Percentiles rank a stretch among this genome's conserved stretches.
Evolutionary conservation across 2,888 invertebrate species (phyloP).

Genomic region (Drosophila atroscutellata): DNA sequence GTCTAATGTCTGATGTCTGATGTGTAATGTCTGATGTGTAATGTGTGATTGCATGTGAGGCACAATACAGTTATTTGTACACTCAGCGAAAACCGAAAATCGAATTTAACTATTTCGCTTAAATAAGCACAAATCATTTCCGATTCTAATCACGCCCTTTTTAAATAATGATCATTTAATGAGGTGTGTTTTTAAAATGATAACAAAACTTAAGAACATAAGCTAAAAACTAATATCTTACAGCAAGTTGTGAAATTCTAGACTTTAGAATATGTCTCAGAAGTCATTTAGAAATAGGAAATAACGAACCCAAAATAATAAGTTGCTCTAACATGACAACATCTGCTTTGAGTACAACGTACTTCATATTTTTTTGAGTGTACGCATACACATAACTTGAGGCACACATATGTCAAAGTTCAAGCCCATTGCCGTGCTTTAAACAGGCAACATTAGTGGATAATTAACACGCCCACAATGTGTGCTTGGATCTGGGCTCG

Average conservation of each 20-base stretch:
- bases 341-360: not conserved
- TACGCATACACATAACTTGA: not conserved
- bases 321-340: not conserved
- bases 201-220: not conserved
- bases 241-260: not conserved
- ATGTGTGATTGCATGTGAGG: constrained; percentile 3
- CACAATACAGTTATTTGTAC: constrained; percentile 19
- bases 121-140: not conserved
- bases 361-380: not conserved
- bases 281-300: not conserved
- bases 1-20: not conserved
- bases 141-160: not conserved
- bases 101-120: not conserved
- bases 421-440: constrained; percentile 47
- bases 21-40: constrained; percentile 22
- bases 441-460: constrained; percentile 73
- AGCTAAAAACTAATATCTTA: not conserved
- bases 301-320: not conserved
- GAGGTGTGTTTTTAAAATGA: not conserved
- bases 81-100: not conserved
- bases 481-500: constrained; percentile 19
- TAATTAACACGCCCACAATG: constrained; percentile 79
- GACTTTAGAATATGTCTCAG: fast-evolving
- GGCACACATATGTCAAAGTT: constrained; percentile 66
- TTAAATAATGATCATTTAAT: not conserved